Evolutionary conservation across 1,140 invertebrate species (phyloP), one percentile per base, ranked within the genome.

Genomic region (Nasonia vitripennis): DNA sequence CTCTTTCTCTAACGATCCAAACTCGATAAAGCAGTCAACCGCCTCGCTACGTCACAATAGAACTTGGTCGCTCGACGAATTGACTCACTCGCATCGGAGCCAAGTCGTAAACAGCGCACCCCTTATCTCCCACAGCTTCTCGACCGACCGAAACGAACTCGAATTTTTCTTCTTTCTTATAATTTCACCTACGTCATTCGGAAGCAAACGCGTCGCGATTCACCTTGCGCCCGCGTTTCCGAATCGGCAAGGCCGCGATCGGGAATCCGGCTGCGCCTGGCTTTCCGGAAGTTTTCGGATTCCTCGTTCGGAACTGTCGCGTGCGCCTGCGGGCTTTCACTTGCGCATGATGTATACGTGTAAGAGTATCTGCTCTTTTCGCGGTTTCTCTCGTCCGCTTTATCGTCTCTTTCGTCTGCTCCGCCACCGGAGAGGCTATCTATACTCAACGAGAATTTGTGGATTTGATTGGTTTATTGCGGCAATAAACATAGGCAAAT

Each of bases 321-420:
- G 83, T 80, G 83, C 83, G 83, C 17, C 41, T 51, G 83, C 67
- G 83, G 74, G 83, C 83, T 84, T 84, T 84, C 83, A 80, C 83
- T 84, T 34, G 11, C 51, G 20, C 48, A 55, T 62, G 45, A 77
- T 45, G 9, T 45, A 31, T 77, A 77, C 34, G 34, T 45, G 41
- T 77, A 20, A 31, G 48, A 23, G 77, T 27, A 11, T 83, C 37
- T 48, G 27, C 27, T 17, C 14, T n/a, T 41, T n/a, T 68, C 34
- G 14, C 20, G 2, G 11, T 31, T 23, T 78, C 27, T 34, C 23
- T 17, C 48, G 10, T 20, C 34, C 23, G 14, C 37, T 27, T 37
- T 27, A 20, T 81, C 23, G 23, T 11, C 23, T 9, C 10, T 51
- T 62, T 75, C 34, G 41, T 55, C 41, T 10, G 41, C 37, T 62